Evolutionary conservation across 1,140 invertebrate species (phyloP).

Genomic region (Scaptomyza pallida): DNA sequence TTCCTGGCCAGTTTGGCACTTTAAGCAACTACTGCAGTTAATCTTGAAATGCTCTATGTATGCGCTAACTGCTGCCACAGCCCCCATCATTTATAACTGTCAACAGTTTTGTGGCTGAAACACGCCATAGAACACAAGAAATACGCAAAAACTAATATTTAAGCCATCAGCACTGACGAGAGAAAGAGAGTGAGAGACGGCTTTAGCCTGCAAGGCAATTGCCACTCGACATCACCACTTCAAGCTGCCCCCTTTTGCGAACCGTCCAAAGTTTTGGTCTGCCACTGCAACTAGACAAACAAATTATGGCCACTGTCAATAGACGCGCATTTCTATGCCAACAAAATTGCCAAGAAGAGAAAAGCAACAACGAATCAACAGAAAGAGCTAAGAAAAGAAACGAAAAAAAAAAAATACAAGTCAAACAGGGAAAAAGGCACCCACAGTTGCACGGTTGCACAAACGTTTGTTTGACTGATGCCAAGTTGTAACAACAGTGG

Average conservation of each 20-base stretch:
- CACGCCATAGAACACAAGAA: conserved; percentile 36
- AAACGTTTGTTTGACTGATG: conserved; percentile 68
- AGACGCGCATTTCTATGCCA: conserved; percentile 70
- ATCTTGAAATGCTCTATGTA: conserved; percentile 26
- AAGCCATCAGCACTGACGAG: conserved; percentile 66
- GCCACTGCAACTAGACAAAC: conserved; percentile 68
- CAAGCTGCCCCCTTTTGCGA: background rate
- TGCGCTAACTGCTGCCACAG: conserved; percentile 23
- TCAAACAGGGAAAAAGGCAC: conserved; percentile 53
- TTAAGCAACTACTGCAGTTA: conserved; percentile 30
- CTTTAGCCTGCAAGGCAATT: conserved; percentile 51
- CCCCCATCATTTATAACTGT: conserved; percentile 79
- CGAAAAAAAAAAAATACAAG: conserved; percentile 26
- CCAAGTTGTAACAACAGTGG: conserved; percentile 31
- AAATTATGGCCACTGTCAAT: conserved; percentile 80
- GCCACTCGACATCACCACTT: conserved; percentile 43
- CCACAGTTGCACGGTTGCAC: conserved; percentile 59
- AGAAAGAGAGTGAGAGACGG: conserved; percentile 5
- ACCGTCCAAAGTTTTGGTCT: conserved; percentile 2
- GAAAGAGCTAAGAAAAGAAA: background rate
- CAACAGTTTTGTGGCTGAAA: conserved; percentile 74
- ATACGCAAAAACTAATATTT: conserved; percentile 68
- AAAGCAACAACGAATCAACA: no score
- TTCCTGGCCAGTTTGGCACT: conserved; percentile 23
- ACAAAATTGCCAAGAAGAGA: conserved; percentile 50